Evolutionary conservation across 2,888 invertebrate genomes (phyloP).

Genomic region (Standfussiana lucernea): DNA sequence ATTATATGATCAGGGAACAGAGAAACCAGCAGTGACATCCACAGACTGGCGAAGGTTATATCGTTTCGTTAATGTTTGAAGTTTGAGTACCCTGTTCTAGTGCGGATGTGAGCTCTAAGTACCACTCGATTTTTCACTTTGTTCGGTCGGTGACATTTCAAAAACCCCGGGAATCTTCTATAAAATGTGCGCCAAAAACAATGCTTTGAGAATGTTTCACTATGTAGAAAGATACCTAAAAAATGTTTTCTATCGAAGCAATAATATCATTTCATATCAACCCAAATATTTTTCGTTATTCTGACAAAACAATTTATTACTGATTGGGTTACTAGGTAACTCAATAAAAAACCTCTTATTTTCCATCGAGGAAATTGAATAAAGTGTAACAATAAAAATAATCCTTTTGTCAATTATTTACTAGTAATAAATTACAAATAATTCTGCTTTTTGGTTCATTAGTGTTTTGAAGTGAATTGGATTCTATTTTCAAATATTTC

Average conservation of each 20-base stretch:
- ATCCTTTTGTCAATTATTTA: conserved; percentile 27
- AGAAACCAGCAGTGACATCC: too few relatives aligned
- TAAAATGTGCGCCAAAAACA: conserved; percentile 2
- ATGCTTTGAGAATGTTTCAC: not conserved
- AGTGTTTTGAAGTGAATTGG: not conserved
- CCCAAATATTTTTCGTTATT: conserved; percentile 14
- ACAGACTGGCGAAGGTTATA: too few relatives aligned
- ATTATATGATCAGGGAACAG: too few relatives aligned
- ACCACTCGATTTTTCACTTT: conserved; percentile 34
- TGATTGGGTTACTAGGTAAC: conserved; percentile 36
- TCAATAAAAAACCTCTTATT: conserved; percentile 40
- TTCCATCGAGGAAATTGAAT: conserved; percentile 29
- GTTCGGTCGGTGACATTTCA: conserved; percentile 30
- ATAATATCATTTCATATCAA: conserved; percentile 17
- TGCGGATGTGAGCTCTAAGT: conserved; percentile 51
- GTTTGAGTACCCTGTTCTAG: conserved; percentile 32
- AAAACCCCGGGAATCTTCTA: conserved; percentile 17
- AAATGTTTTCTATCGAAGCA: conserved; percentile 9
- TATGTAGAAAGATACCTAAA: not conserved
- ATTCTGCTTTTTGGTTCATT: conserved; percentile 2
- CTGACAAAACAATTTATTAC: conserved; percentile 39
- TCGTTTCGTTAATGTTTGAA: conserved; percentile 8
- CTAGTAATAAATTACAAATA: conserved; percentile 19
- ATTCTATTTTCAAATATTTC: not conserved
- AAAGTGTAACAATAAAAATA: conserved; percentile 24